A percentile compares a stretch with the other conserved stretches of the same genome.
phyloP scores from a whole-genome alignment of 2,797 vertebrate genomes.

The Eutrigla gurnardus region DNA sequence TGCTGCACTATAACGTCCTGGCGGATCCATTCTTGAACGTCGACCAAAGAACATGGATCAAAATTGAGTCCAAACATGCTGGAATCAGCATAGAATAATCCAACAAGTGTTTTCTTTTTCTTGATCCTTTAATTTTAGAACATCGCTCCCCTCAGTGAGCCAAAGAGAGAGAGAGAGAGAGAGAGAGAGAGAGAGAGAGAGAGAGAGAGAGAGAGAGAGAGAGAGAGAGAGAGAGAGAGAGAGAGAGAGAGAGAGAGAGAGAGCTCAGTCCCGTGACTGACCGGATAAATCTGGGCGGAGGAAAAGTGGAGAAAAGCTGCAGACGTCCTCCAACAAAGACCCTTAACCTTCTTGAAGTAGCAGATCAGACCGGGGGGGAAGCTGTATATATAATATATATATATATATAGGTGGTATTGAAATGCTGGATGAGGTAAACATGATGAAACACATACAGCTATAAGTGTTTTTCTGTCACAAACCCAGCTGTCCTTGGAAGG shows the following conservation, averaged over 20 bases:
- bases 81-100: slow-evolving; percentile 5
- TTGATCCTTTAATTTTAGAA: not conserved
- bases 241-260: too few relatives aligned
- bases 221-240: not conserved
- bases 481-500: slow-evolving; percentile 32
- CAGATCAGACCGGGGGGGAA: not conserved
- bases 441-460: slow-evolving; percentile 8
- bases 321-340: not conserved
- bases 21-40: slow-evolving; percentile 2
- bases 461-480: slow-evolving; percentile 25
- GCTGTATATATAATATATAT: too few relatives aligned
- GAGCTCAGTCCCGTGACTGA: not conserved
- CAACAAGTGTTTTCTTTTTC: not conserved
- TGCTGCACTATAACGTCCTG: not conserved
- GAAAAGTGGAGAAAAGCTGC: not conserved
- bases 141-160: not conserved
- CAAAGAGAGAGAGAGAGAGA: not conserved
- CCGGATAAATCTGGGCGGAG: not conserved
- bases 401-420: not conserved
- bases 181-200: too few relatives aligned
- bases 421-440: not conserved
- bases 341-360: not conserved
- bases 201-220: not conserved
- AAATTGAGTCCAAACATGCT: not conserved
- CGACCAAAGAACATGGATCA: not conserved